These are phyloP conservation scores for Falco biarmicus DNA, from an alignment of 2,797 vertebrate species.

Conservation along the genomic window DNA sequence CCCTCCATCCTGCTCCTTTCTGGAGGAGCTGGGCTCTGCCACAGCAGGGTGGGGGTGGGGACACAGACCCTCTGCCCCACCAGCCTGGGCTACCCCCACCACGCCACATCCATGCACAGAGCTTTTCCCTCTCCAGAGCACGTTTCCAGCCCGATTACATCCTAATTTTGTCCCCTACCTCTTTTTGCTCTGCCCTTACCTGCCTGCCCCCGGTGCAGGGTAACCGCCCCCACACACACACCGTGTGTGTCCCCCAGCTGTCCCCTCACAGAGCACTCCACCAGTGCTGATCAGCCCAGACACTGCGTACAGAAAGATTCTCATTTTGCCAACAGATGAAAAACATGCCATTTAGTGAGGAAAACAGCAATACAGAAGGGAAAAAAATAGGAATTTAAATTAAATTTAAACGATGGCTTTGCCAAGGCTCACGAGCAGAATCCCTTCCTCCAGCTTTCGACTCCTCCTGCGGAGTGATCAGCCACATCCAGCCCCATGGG, in stretches of 20 bases:
- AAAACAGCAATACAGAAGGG: background rate
- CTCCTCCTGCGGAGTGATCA: background rate
- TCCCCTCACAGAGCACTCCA: background rate
- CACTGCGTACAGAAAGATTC: rapidly evolving
- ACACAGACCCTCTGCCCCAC: background rate
- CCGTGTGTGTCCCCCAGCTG: rapidly evolving
- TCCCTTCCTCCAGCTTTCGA: background rate
- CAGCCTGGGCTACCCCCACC: background rate
- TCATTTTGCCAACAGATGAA: background rate
- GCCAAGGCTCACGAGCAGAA: background rate
- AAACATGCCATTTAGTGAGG: background rate
- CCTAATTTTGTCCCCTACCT: background rate
- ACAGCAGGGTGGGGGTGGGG: background rate
- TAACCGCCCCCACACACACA: too few species aligned
- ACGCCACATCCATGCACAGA: rapidly evolving
- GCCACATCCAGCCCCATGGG: background rate
- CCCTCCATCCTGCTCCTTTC: background rate
- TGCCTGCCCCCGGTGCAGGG: background rate
- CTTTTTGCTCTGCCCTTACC: background rate
- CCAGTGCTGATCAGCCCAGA: rapidly evolving
- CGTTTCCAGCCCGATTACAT: background rate
- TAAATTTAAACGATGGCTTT: background rate
- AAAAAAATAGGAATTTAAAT: background rate
- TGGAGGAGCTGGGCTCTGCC: background rate
- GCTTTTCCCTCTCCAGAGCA: background rate